Base-by-base conservation (phyloP, 2,113 vertebrate genomes). In the Nicator chloris region DNA sequence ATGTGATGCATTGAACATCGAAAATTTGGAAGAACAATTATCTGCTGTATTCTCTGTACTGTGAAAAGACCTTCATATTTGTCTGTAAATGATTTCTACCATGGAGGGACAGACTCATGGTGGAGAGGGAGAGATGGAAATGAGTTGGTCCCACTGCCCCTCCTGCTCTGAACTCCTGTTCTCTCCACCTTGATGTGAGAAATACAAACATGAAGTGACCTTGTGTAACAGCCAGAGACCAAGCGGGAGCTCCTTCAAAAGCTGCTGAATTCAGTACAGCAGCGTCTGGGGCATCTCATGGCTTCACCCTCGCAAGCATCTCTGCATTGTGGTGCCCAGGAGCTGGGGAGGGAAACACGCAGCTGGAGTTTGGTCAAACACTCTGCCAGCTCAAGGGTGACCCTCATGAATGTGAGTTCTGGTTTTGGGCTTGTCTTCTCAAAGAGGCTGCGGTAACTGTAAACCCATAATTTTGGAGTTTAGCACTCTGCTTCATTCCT, bases 91-190 rank as follows among this genome's bases (percentile, higher is more conserved):
- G 6, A 47, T 44, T 45, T 90, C 13, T 33, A 64, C 13, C 35
- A 11, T 1, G 10, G 17, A 82, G 39, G 21, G 33, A 63, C 18
- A 66, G 45, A 42, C 12, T 57, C 15, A 3, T 0, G 0, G 11
- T 39, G 49, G 77, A 66, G 17, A 45, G 20, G 14, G 27, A 65
- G 13, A 59, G 42, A 22, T 37, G n/a, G 24, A 77, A 93, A 57
- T 0, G 0, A 49, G 1, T 15, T 54, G 19, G 31, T 61, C 27
- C 10, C 68, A 18, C 27, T 73, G 30, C 4, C 5, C 8, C 3
- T 27, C 35, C 8, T 51, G 39, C 44, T 85, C 37, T 73, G 50
- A 73, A 57, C 81, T 85, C 23, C 66, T 6, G 22, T 71, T 80
- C 21, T 88, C 37, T 83, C 50, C 39, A 59, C 26, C 39, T 50